Conservation (phyloP, 2,888 invertebrate species). For the Trichacis sp. region DNA sequence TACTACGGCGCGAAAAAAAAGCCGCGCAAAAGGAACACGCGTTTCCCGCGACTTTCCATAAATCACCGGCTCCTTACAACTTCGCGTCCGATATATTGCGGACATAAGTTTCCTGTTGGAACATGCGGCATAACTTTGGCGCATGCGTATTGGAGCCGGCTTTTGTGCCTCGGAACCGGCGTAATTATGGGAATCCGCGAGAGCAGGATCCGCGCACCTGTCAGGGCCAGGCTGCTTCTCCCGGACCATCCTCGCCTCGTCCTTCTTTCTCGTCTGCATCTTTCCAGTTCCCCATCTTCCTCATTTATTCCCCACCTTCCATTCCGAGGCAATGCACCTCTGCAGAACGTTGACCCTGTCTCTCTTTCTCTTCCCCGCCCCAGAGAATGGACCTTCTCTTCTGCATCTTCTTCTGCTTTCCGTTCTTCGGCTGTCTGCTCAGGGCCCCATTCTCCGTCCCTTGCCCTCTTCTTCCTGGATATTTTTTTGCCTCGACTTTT, state of each 20-base stretch:
- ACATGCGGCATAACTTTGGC: constrained; percentile 6
- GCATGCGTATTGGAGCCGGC: constrained; percentile 25
- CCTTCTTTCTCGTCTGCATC: constrained; percentile 23
- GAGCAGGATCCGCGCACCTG: constrained; percentile 55
- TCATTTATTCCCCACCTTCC: constrained; percentile 40
- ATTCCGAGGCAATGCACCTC: constrained; percentile 65
- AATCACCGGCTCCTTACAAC: constrained; percentile 6
- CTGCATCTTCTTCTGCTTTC: constrained; percentile 10
- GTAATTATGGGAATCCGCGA: constrained; percentile 59
- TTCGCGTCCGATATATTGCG: constrained; percentile 6
- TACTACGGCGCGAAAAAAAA: too few relatives aligned
- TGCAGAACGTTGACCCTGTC: constrained; percentile 61
- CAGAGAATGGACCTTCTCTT: constrained; percentile 23
- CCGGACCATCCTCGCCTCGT: constrained; percentile 50
- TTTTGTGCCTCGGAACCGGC: constrained; percentile 28
- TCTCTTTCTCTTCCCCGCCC: constrained; percentile 35
- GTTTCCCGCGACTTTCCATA: constrained; percentile 4
- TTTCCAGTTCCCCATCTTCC: constrained; percentile 21
- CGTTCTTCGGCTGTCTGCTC: constrained; percentile 21
- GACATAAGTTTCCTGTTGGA: constrained; percentile 2
- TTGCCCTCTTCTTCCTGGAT: not conserved
- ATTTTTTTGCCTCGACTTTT: constrained; percentile 15
- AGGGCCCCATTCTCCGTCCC: constrained; percentile 7
- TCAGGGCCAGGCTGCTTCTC: constrained; percentile 55
- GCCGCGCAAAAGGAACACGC: not conserved